phyloP scores from a whole-genome alignment of 2,797 vertebrate genomes.

The Artibeus lituratus region DNA sequence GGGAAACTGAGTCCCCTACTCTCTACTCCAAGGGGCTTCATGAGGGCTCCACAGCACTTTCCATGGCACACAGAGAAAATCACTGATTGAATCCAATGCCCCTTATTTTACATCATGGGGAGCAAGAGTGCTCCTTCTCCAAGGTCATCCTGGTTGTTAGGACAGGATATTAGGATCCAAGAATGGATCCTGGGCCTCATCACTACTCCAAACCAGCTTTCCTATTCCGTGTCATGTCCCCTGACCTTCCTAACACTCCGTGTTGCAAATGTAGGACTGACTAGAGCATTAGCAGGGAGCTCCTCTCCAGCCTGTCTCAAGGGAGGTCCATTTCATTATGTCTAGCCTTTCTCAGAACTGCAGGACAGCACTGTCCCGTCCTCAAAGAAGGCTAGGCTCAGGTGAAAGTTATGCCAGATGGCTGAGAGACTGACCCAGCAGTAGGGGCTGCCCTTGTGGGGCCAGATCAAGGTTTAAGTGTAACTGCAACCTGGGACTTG shows the following conservation, averaged over 20 bases:
- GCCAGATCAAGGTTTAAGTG: not conserved
- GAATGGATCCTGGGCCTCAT: not conserved
- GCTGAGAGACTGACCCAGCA: not conserved
- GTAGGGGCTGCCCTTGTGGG: not conserved
- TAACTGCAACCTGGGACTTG: not conserved
- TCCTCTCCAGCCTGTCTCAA: not conserved
- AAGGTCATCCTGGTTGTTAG: not conserved
- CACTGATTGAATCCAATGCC: not conserved
- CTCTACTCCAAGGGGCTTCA: not conserved
- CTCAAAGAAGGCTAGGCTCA: not conserved
- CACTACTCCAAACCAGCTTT: not conserved
- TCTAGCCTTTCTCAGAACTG: not conserved
- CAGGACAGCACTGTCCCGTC: not conserved
- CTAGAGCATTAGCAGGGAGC: not conserved
- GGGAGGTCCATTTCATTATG: not conserved
- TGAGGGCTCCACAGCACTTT: not conserved
- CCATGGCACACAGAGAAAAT: not conserved
- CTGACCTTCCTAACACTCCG: not conserved
- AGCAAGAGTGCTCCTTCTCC: not conserved
- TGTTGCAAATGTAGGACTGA: not conserved
- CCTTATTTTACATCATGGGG: not conserved
- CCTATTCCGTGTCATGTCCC: not conserved
- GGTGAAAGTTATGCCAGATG: fast-evolving
- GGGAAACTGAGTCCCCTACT: not conserved
- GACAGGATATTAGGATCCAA: not conserved